A percentile compares a stretch with the other conserved stretches of the same genome.
Conservation (phyloP, 1,140 invertebrate genomes). For the Heterodera schachtii region DNA sequence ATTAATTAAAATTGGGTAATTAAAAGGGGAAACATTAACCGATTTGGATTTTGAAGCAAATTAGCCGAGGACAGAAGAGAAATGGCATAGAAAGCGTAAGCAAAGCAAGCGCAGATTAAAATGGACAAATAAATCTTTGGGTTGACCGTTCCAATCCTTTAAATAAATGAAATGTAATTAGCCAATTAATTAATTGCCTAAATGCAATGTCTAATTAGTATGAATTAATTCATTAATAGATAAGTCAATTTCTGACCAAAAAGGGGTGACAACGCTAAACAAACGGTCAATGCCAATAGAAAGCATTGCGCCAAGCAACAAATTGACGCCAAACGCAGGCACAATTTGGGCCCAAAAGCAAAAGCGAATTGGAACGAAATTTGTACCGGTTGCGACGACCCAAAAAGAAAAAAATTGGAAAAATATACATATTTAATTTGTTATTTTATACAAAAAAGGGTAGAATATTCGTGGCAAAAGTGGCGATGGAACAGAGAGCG, state of each 20-base stretch:
- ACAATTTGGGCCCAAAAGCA: slow-evolving; percentile 7
- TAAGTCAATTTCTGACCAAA: neutral
- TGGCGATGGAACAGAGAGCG: neutral
- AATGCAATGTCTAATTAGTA: too few species aligned
- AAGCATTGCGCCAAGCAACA: slow-evolving; percentile 2
- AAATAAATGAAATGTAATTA: too few species aligned
- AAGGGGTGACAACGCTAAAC: neutral
- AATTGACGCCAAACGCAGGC: neutral
- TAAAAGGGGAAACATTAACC: slow-evolving; percentile 1
- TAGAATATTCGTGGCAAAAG: neutral
- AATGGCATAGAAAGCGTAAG: neutral
- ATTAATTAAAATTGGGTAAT: neutral
- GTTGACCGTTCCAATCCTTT: neutral
- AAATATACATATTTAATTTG: too few species aligned
- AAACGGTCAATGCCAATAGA: neutral
- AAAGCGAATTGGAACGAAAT: neutral
- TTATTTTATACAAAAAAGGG: neutral
- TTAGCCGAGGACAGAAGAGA: neutral
- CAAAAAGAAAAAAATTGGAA: too few species aligned
- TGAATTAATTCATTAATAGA: too few species aligned
- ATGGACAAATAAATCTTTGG: neutral
- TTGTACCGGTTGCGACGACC: neutral
- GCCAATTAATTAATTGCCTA: too few species aligned
- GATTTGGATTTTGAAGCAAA: neutral
- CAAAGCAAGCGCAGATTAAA: neutral